Evolutionary conservation across 1,140 invertebrate genomes (phyloP), one percentile per base, ranked within the genome.

Genomic region (Papilio polytes): DNA sequence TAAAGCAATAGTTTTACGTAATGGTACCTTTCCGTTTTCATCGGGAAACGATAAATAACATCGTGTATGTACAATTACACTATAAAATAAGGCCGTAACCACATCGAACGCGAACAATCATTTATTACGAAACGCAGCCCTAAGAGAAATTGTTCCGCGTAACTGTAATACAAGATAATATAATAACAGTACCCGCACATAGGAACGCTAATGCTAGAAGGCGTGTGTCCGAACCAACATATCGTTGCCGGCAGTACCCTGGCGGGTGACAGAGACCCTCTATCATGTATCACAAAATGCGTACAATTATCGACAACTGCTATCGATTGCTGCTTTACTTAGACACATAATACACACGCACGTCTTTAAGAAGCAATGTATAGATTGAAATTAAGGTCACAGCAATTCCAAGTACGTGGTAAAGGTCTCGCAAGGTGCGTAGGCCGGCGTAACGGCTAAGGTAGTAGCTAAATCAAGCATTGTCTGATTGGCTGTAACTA

Each of bases 401-500:
- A 78, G 74, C 26, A 18, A 36, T 56, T 78, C 3, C 22, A 78
- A 78, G 12, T 18, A 63, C 9, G 8, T 66, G n/a, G 77, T 78
- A 87, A 82, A 81, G 82, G 41, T 44, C 56, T 78, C 73, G 86
- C 87, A 87, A 88, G 86, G 86, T 89, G 89, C 88, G 90, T 90
- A 88, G 90, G 90, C 80, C 85, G 85, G 88, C 88, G 88, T 91
- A 89, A 89, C 89, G 86, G 85, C 86, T 80, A 81, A 86, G 82
- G 86, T 87, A 88, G 88, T 86, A 77, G 88, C 88, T 90, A 89
- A 89, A 90, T 89, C 90, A 89, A 87, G 83, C 85, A 91, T 91
- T 91, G 89, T 90, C 88, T 89, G 89, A 91, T 91, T 88, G 89
- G 88, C 84, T 90, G 86, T 86, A 90, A 84, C 88, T 79, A 83